A percentile compares a stretch with the other conserved stretches of the same genome.
Conservation (phyloP, 1,140 invertebrate genomes). For the Trichoplusia ni region DNA sequence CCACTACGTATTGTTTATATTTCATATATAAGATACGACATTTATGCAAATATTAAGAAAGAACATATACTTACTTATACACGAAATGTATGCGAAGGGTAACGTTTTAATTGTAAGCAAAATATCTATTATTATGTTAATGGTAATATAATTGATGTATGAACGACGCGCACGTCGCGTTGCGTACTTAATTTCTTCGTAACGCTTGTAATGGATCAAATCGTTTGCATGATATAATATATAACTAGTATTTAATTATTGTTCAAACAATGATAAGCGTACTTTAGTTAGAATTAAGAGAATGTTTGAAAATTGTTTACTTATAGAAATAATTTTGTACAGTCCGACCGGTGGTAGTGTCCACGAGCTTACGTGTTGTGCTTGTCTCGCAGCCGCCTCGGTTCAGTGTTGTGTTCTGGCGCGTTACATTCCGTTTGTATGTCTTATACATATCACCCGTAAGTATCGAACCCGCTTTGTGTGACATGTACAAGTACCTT, state of each 20-base stretch:
- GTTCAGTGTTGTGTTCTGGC: neutral
- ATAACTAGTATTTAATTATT: conserved; percentile 31
- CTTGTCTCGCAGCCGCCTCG: neutral
- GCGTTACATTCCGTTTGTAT: conserved; percentile 19
- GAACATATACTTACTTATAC: conserved; percentile 34
- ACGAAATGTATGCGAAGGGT: conserved; percentile 55
- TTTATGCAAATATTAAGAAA: conserved; percentile 16
- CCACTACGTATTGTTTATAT: conserved; percentile 26
- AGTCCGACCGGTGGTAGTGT: conserved; percentile 56
- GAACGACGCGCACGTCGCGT: conserved; percentile 23
- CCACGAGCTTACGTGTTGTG: conserved; percentile 47
- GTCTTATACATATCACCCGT: conserved; percentile 36
- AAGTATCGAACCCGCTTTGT: conserved; percentile 34
- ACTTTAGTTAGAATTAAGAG: conserved; percentile 54
- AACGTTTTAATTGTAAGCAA: conserved; percentile 56
- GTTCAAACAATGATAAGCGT: conserved; percentile 39
- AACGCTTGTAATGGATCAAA: conserved; percentile 61
- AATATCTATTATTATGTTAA: conserved; percentile 46
- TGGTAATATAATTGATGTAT: conserved; percentile 35
- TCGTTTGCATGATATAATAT: conserved; percentile 55
- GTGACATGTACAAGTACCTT: conserved; percentile 25
- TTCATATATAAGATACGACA: conserved; percentile 36
- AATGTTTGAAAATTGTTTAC: conserved; percentile 53
- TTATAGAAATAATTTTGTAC: conserved; percentile 74
- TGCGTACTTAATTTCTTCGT: conserved; percentile 38